These are phyloP conservation scores for Gisinianus flammeolus DNA, from an alignment of 2,888 invertebrate genomes.

Conservation along the genomic window DNA sequence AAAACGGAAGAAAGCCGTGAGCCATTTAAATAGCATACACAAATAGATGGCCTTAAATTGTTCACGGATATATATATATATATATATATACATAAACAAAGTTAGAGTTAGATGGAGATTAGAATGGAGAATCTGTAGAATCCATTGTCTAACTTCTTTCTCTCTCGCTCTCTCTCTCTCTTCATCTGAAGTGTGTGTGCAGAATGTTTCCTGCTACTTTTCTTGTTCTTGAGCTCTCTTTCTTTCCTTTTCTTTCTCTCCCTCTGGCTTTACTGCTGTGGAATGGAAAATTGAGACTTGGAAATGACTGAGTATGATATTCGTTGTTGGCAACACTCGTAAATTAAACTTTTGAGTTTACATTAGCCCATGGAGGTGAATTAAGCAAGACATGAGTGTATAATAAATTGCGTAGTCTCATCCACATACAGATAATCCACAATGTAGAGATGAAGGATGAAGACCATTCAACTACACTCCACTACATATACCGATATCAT, in stretches of 20 bases:
- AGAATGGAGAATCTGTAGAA: neutral
- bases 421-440: too few relatives aligned
- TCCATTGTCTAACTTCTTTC: neutral
- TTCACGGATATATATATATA: too few relatives aligned
- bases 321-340: neutral
- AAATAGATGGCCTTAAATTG: too few relatives aligned
- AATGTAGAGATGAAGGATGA: too few relatives aligned
- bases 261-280: neutral
- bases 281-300: neutral
- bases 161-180: neutral
- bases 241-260: neutral
- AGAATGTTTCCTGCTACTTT: neutral
- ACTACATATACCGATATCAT: too few relatives aligned
- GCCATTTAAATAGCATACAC: neutral
- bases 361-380: neutral
- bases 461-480: too few relatives aligned
- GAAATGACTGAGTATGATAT: neutral
- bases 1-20: neutral
- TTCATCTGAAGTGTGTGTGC: neutral
- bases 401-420: neutral
- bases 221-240: neutral
- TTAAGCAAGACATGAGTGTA: neutral
- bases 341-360: neutral
- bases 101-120: too few relatives aligned
- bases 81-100: too few relatives aligned